Conservation (phyloP, 1,140 invertebrate species). For the Musca domestica region DNA sequence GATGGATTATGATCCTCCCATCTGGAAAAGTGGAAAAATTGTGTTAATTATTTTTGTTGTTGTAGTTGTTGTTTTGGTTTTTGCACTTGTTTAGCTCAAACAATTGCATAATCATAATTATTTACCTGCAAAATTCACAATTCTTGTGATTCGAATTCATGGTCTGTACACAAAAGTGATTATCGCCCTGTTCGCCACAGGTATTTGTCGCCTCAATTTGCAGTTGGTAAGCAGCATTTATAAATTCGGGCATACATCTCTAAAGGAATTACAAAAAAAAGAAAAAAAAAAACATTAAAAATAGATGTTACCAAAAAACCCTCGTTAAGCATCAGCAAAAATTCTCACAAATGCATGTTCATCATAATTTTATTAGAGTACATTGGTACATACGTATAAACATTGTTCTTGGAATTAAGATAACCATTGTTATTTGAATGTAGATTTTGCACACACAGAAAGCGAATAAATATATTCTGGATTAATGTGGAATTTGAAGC, state of each 20-base stretch:
- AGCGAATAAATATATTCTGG: no score
- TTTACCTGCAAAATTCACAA: constrained; percentile 55
- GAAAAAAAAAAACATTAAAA: not conserved
- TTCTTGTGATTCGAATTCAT: constrained; percentile 61
- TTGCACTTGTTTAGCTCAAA: no score
- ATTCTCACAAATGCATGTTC: no score
- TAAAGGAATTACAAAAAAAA: constrained; percentile 48
- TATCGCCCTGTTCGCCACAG: constrained; percentile 76
- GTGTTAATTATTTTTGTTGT: not conserved
- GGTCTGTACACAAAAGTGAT: constrained; percentile 88
- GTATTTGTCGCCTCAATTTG: constrained; percentile 92
- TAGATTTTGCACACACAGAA: no score
- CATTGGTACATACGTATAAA: no score
- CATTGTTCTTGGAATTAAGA: no score
- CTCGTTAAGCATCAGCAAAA: no score
- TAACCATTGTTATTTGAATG: no score
- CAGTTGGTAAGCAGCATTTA: constrained; percentile 89
- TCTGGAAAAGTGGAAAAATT: constrained; percentile 26
- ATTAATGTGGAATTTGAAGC: no score
- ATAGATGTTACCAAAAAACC: not conserved
- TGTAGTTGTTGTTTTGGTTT: not conserved
- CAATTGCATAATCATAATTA: not conserved
- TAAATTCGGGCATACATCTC: constrained; percentile 93
- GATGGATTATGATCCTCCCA: constrained; percentile 43
- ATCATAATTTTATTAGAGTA: no score